Evolutionary conservation across 2,113 vertebrate species (phyloP), one percentile per base, ranked within the genome.

Genomic region (Semnornis frantzii): DNA sequence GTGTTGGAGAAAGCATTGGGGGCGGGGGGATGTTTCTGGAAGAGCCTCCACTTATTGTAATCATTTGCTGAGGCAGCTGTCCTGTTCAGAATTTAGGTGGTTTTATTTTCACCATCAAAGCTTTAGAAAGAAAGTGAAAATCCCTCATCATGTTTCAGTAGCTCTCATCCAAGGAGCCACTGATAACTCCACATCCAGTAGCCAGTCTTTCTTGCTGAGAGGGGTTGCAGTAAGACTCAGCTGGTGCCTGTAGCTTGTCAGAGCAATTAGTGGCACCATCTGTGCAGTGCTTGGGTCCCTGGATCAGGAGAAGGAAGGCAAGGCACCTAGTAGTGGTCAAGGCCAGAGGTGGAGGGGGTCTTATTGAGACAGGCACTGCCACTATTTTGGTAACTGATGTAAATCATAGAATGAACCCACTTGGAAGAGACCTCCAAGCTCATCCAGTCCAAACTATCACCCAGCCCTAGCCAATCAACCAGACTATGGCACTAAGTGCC

Each of bases 311-410:
- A 96, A 95, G 31, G 96, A 98, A 85, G 97, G 98, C 58, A 97
- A 97, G 91, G 27, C 98, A 98, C 50, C 91, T 98, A 5, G 93
- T 99, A 59, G 98, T 99, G 69, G 97, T 99, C 80, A 98, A 99
- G 94, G 98, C 98, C 62, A 96, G 94, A 80, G 98, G 99, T 59
- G 98, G 98, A 89, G 98, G 98, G 27, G 98, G 98, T 8, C 96
- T 99, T 27, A 97, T 96, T 10, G 98, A 98, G 30, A 99, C 98
- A 6, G 98, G 98, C 34, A 99, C 98, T 0, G 98, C 98, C 62
- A 99, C 98, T 54, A 98, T 99, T 90, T 76, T 98, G 66, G 96
- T 99, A 65, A 98, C 98, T 0, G 98, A 99, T n/a, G 93, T 98
- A 34, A 99, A 39, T 39, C 37, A 39, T 39, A 39, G 37, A 39